Conservation (phyloP, 1,140 invertebrate species). For the Trigoniulus corallinus region DNA sequence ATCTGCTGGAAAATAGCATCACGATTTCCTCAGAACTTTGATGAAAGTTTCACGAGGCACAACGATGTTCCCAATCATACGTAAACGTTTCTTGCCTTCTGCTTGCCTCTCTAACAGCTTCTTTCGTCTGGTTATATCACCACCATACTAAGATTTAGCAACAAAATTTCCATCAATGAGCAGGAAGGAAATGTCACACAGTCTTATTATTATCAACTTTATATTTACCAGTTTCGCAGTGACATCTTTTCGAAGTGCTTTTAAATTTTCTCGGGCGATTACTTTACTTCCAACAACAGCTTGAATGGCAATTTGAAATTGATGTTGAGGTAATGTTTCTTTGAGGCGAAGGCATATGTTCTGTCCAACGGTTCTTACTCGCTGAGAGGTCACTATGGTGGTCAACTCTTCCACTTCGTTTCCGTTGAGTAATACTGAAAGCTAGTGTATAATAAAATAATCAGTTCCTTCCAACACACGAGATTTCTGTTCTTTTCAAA, state of each 20-base stretch:
- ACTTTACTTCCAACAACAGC: slow-evolving; percentile 64
- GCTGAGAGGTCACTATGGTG: slow-evolving; percentile 54
- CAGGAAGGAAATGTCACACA: neutral
- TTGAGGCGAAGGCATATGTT: slow-evolving; percentile 59
- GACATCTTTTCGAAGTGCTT: slow-evolving; percentile 79
- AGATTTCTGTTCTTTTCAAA: neutral
- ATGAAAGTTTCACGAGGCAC: slow-evolving; percentile 88
- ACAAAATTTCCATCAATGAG: slow-evolving; percentile 15
- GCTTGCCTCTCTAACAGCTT: slow-evolving; percentile 78
- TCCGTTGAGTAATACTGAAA: slow-evolving; percentile 59
- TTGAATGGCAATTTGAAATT: slow-evolving; percentile 73
- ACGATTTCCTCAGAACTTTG: slow-evolving; percentile 51
- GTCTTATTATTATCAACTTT: slow-evolving; percentile 6
- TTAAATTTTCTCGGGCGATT: slow-evolving; percentile 68
- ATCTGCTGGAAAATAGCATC: neutral
- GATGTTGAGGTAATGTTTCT: slow-evolving; percentile 75
- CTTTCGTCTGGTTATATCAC: slow-evolving; percentile 72
- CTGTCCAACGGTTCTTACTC: slow-evolving; percentile 46
- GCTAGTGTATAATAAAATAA: slow-evolving; percentile 4
- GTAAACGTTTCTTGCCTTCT: slow-evolving; percentile 85
- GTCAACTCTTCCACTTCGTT: slow-evolving; percentile 69
- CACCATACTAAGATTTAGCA: slow-evolving; percentile 70
- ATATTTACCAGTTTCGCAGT: slow-evolving; percentile 71
- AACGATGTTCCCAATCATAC: slow-evolving; percentile 73
- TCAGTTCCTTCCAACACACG: neutral